Evolutionary conservation across 53 echinoderm and acorn worm species (phyloP).

Genomic region (Apostichopus leukothele): DNA sequence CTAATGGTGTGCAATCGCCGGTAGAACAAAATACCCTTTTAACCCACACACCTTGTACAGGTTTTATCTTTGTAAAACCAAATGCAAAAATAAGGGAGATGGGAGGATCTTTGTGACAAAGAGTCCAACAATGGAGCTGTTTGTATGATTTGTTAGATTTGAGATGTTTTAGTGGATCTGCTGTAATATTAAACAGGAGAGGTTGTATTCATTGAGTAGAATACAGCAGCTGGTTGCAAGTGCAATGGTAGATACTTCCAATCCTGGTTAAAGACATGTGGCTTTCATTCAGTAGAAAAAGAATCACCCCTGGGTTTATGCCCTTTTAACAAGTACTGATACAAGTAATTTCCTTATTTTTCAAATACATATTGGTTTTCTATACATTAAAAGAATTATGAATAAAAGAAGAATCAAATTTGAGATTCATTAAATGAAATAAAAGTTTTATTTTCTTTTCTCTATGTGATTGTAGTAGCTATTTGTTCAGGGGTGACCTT

Average conservation of each 20-base stretch:
- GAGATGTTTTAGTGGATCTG: no score
- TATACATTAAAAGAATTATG: neutral
- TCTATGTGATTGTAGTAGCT: neutral
- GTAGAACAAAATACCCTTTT: no score
- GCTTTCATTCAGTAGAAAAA: neutral
- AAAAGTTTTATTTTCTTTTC: neutral
- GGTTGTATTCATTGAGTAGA: neutral
- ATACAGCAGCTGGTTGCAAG: constrained; percentile 13
- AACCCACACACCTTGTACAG: no score
- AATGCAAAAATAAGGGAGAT: no score
- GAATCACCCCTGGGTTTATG: neutral
- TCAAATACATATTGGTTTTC: neutral
- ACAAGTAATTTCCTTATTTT: neutral
- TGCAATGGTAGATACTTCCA: constrained; percentile 1
- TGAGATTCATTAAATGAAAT: neutral
- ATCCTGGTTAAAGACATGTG: neutral
- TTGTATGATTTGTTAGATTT: no score
- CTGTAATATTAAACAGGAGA: neutral
- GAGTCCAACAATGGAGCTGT: no score
- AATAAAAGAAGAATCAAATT: neutral
- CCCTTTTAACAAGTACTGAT: neutral
- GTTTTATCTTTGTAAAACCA: no score
- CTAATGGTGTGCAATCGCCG: no score
- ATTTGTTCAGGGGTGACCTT: no score
- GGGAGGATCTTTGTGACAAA: no score